phyloP scores from a whole-genome alignment of 1,140 invertebrate species.

The Physella acuta region DNA sequence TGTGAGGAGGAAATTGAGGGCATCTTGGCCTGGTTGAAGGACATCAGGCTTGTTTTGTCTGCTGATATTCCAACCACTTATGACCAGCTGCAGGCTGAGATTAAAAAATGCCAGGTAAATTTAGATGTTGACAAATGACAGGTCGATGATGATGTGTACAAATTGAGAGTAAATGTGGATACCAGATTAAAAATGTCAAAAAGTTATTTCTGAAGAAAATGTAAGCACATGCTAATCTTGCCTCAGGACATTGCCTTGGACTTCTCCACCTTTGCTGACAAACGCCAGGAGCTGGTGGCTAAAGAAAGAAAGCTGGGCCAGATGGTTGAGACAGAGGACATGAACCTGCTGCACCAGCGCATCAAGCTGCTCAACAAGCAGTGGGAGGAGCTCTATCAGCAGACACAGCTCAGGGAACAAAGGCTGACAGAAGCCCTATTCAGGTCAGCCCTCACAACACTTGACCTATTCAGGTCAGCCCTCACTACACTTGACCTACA shows the following conservation, averaged over 20 bases:
- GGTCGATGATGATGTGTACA: too few species aligned
- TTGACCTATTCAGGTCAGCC: too few species aligned
- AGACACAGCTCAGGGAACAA: conserved; percentile 40
- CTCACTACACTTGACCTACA: too few species aligned
- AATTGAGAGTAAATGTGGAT: background rate
- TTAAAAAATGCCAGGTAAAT: conserved; percentile 52
- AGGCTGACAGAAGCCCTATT: conserved; percentile 44
- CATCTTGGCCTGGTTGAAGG: conserved; percentile 49
- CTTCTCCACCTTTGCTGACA: conserved; percentile 46
- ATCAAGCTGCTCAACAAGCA: conserved; percentile 72
- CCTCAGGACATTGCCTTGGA: conserved; percentile 46
- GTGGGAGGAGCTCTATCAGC: conserved; percentile 54
- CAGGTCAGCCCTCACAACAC: too few species aligned
- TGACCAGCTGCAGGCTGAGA: conserved; percentile 51
- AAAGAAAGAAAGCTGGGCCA: conserved; percentile 81
- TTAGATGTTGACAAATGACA: too few species aligned
- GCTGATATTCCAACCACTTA: conserved; percentile 47
- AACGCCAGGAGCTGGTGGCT: conserved; percentile 65
- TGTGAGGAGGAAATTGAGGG: conserved; percentile 58
- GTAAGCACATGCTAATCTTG: background rate
- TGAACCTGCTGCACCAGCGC: conserved; percentile 74
- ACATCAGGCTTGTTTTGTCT: conserved; percentile 41
- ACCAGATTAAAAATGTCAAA: background rate
- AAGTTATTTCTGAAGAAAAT: background rate
- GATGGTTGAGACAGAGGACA: conserved; percentile 82